phyloP scores from a whole-genome alignment of 1,140 invertebrate species.

The Hyles vespertilio region DNA sequence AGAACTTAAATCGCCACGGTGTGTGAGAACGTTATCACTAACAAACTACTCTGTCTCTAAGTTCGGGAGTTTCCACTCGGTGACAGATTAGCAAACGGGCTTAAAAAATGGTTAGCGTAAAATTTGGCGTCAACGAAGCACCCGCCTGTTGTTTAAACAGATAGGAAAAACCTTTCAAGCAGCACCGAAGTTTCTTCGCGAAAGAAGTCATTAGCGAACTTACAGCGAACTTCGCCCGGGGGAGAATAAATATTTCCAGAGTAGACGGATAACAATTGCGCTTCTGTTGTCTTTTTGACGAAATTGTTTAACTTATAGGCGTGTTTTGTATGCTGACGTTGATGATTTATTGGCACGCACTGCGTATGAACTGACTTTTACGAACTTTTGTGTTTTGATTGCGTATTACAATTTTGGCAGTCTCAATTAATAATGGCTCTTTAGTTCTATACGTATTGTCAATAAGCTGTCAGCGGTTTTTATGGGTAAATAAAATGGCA shows the following conservation, averaged over 20 bases:
- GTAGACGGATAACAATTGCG: slow-evolving; percentile 42
- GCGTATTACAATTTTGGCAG: too few relatives aligned
- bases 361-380: too few relatives aligned
- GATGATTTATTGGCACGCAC: slow-evolving; percentile 9
- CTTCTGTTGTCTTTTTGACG: slow-evolving; percentile 39
- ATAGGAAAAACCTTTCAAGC: slow-evolving; percentile 50
- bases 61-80: neutral
- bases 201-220: slow-evolving; percentile 66
- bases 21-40: neutral
- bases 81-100: neutral
- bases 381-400: too few relatives aligned
- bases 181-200: slow-evolving; percentile 46
- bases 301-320: slow-evolving; percentile 29
- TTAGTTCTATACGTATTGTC: too few relatives aligned
- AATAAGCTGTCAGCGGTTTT: too few relatives aligned
- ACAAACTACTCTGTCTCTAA: neutral
- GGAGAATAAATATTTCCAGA: slow-evolving; percentile 61
- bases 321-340: slow-evolving; percentile 10
- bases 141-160: slow-evolving; percentile 56
- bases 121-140: slow-evolving; percentile 54
- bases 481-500: too few relatives aligned
- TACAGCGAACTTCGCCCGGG: slow-evolving; percentile 44
- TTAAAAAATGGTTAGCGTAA: slow-evolving; percentile 19
- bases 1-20: neutral
- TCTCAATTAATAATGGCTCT: too few relatives aligned